Evolutionary conservation across 1,140 invertebrate genomes (phyloP).

Genomic region (Drosophila eugracilis): DNA sequence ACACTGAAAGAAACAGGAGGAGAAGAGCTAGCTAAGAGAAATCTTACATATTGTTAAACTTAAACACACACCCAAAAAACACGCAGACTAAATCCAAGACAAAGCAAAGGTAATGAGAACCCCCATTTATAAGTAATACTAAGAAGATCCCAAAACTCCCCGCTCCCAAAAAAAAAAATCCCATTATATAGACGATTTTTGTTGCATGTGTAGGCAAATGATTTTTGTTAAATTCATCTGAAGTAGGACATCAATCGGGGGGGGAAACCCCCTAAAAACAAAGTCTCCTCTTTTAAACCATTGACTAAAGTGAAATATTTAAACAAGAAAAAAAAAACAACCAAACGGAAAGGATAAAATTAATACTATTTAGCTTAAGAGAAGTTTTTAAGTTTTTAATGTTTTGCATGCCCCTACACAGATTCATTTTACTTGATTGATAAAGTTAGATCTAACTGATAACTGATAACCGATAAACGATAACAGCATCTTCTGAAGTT

Average conservation of each 20-base stretch:
- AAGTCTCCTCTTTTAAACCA: constrained; percentile 55
- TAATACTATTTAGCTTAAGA: constrained; percentile 13
- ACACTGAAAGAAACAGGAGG: constrained; percentile 48
- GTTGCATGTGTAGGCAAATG: constrained; percentile 53
- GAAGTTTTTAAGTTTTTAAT: constrained; percentile 37
- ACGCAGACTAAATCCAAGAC: constrained; percentile 46
- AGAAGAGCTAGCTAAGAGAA: constrained; percentile 14
- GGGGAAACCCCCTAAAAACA: constrained; percentile 3
- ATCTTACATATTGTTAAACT: constrained; percentile 43
- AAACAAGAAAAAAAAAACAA: constrained; percentile 41
- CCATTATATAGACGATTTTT: constrained; percentile 60
- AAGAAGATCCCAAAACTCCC: constrained; percentile 35
- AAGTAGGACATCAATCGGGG: constrained; percentile 3
- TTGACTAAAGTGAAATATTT: constrained; percentile 55
- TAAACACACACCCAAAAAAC: constrained; percentile 13
- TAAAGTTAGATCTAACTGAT: constrained; percentile 13
- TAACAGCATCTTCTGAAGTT: constrained; percentile 4
- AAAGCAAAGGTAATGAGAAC: constrained; percentile 29
- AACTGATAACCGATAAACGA: not conserved
- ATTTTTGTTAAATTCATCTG: constrained; percentile 33
- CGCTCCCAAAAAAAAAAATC: constrained; percentile 11
- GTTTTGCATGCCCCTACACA: constrained; percentile 25
- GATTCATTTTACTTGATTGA: constrained; percentile 35
- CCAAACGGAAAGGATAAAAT: constrained; percentile 5
- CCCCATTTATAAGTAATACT: constrained; percentile 10